These are phyloP conservation scores for Spialia ferax DNA, from an alignment of 2,888 invertebrate species.

Conservation along the genomic window DNA sequence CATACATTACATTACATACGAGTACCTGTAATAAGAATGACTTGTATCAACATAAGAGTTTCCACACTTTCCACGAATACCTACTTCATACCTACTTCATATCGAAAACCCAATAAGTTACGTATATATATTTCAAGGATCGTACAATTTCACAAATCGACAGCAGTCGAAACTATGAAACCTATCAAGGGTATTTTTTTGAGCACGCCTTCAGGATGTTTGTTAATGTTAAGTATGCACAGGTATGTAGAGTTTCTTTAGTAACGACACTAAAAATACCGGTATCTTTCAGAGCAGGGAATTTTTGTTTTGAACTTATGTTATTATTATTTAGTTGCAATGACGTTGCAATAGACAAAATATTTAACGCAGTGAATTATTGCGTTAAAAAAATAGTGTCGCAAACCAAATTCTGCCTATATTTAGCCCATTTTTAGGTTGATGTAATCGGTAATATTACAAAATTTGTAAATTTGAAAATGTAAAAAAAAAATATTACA, in stretches of 20 bases:
- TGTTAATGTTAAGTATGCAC: neutral
- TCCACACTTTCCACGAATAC: neutral
- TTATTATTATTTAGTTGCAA: too few relatives aligned
- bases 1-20: too few relatives aligned
- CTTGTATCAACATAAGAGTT: neutral
- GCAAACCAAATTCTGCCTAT: too few relatives aligned
- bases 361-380: neutral
- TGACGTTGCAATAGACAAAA: neutral
- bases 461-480: too few relatives aligned
- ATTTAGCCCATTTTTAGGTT: too few relatives aligned
- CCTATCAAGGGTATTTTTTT: slow-evolving; percentile 6
- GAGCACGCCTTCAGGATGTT: neutral
- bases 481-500: too few relatives aligned
- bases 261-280: neutral
- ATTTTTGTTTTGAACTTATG: too few relatives aligned
- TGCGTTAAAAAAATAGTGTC: too few relatives aligned
- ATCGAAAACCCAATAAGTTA: neutral
- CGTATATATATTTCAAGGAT: neutral
- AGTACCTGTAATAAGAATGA: too few relatives aligned
- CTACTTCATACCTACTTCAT: too few relatives aligned
- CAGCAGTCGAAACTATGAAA: slow-evolving; percentile 1
- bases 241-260: slow-evolving; percentile 1
- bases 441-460: too few relatives aligned
- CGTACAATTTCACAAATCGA: neutral
- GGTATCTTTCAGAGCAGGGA: too few relatives aligned